A percentile compares a stretch with the other conserved stretches of the same genome.
Evolutionary conservation across 1,140 invertebrate species (phyloP).

Genomic region (Delia radicum): DNA sequence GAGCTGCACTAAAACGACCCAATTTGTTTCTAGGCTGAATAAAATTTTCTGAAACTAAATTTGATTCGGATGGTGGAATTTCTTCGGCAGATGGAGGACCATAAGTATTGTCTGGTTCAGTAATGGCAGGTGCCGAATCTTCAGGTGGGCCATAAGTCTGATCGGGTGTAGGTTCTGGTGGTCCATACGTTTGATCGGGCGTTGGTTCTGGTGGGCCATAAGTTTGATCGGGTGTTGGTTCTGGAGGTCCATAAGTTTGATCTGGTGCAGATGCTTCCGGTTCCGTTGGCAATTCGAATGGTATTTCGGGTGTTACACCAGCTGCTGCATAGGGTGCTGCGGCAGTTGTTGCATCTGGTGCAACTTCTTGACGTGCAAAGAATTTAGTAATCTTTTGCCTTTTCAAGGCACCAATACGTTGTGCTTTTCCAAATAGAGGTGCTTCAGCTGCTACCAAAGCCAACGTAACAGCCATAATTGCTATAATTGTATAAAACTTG

Average conservation of each 20-base stretch:
- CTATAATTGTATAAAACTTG: conserved; percentile 14
- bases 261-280: conserved; percentile 41
- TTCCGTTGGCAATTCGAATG: conserved; percentile 47
- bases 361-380: conserved; percentile 29
- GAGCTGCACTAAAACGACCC: conserved; percentile 37
- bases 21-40: conserved; percentile 45
- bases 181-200: conserved; percentile 39
- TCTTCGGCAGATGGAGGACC: conserved; percentile 35
- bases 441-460: conserved; percentile 30
- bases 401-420: conserved; percentile 35
- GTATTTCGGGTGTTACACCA: conserved; percentile 43
- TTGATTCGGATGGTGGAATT: conserved; percentile 34
- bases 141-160: conserved; percentile 39
- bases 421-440: conserved; percentile 38
- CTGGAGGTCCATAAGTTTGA: conserved; percentile 35
- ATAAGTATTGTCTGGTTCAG: conserved; percentile 40
- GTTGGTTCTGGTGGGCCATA: conserved; percentile 27
- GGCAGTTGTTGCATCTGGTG: conserved; percentile 31
- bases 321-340: conserved; percentile 47
- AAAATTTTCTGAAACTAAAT: conserved; percentile 38
- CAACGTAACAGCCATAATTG: conserved; percentile 37
- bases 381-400: conserved; percentile 33
- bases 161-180: conserved; percentile 33
- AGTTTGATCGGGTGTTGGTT: conserved; percentile 38
- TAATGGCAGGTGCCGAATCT: not conserved